A percentile compares a stretch with the other conserved stretches of the same genome.
Conservation (phyloP, 2,888 invertebrate species). For the Synanthedon vespiformis region DNA sequence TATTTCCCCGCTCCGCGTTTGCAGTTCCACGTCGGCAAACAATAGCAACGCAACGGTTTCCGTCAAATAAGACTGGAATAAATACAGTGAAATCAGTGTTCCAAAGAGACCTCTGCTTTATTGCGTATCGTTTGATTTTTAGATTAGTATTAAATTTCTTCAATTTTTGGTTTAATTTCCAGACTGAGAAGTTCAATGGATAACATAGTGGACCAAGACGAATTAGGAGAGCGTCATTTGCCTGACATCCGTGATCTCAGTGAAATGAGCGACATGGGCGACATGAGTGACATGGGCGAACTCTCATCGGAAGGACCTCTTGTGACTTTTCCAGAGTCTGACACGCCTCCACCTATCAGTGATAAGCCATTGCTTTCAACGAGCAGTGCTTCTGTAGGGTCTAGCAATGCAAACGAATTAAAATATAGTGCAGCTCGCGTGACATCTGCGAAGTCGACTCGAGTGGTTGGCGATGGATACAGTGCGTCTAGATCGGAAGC, state of each 20-base stretch:
- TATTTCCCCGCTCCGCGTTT: conserved; percentile 50
- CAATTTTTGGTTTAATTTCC: conserved; percentile 19
- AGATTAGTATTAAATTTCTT: background rate
- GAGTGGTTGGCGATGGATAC: conserved; percentile 84
- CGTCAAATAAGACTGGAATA: conserved; percentile 4
- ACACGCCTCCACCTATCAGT: conserved; percentile 74
- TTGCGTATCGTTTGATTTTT: no score
- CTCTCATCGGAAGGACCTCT: conserved; percentile 72
- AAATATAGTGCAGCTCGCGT: conserved; percentile 88
- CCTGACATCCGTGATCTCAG: conserved; percentile 60
- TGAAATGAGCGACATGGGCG: conserved; percentile 60
- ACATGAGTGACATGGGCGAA: conserved; percentile 63
- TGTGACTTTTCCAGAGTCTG: conserved; percentile 85
- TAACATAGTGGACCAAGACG: conserved; percentile 79
- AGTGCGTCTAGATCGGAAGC: conserved; percentile 75
- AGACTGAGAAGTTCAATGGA: conserved; percentile 81
- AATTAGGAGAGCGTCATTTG: conserved; percentile 51
- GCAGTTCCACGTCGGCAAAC: conserved; percentile 63
- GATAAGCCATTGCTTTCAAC: conserved; percentile 59
- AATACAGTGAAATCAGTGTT: background rate
- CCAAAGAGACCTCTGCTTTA: background rate
- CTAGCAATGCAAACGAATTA: conserved; percentile 74
- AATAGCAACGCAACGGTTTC: conserved; percentile 53
- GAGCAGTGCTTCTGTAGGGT: conserved; percentile 44
- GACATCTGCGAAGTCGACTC: conserved; percentile 78